Evolutionary conservation across 2,888 invertebrate genomes (phyloP).

Genomic region (Melieria picta): DNA sequence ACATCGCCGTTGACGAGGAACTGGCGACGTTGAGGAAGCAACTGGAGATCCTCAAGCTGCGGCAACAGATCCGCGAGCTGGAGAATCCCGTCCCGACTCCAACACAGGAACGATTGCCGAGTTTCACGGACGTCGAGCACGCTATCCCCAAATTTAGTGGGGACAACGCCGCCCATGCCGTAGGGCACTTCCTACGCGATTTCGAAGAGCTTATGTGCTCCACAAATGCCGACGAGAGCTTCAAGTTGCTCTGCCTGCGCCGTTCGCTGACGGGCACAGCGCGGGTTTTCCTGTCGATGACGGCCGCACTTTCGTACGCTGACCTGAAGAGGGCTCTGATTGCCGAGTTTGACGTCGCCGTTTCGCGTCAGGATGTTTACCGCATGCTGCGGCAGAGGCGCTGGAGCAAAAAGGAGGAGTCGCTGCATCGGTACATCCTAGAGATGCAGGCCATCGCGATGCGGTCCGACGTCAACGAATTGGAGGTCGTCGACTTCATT

Average conservation of each 20-base stretch:
- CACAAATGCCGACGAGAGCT: conserved; percentile 16
- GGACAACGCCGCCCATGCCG: conserved; percentile 1
- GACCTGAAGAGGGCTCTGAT: conserved; percentile 23
- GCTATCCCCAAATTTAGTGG: conserved; percentile 22
- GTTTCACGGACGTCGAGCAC: conserved; percentile 26
- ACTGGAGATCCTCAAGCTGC: neutral
- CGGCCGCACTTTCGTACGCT: conserved; percentile 4
- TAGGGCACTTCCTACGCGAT: conserved; percentile 7
- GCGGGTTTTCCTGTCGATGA: conserved; percentile 17
- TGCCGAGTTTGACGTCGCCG: conserved; percentile 29
- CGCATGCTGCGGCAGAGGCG: conserved; percentile 19
- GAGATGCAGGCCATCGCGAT: conserved; percentile 17
- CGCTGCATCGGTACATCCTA: conserved; percentile 20
- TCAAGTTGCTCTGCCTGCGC: conserved; percentile 21
- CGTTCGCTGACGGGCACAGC: conserved; percentile 23
- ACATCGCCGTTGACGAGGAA: neutral
- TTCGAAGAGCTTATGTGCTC: conserved; percentile 26
- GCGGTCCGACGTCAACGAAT: conserved; percentile 13
- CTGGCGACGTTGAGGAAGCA: neutral
- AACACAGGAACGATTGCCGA: neutral
- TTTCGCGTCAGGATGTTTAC: conserved; percentile 32
- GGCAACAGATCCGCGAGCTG: conserved; percentile 6
- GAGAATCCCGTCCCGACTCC: neutral
- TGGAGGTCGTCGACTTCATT: conserved; percentile 24
- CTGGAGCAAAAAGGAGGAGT: conserved; percentile 17